Evolutionary conservation across 2,797 vertebrate species (phyloP).

Genomic region (Pelobates cultripes): DNA sequence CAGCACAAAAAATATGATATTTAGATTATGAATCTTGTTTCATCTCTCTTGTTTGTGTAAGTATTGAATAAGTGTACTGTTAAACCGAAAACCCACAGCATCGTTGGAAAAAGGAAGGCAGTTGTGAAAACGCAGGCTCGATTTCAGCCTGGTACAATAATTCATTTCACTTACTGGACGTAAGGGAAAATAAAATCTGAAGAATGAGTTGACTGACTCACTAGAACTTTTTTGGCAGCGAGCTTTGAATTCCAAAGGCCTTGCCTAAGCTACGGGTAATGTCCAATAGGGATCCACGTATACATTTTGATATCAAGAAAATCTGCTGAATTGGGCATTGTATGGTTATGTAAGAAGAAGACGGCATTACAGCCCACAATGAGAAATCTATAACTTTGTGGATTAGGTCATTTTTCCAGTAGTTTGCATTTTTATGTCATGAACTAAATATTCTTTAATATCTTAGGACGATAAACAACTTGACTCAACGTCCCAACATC

Average conservation of each 20-base stretch:
- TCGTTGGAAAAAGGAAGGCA: conserved; percentile 36
- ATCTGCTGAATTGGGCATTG: conserved; percentile 54
- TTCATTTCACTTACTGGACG: conserved; percentile 42
- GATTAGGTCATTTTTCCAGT: neutral
- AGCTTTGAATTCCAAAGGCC: conserved; percentile 46
- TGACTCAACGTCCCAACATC: too few species aligned
- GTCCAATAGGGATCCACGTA: conserved; percentile 20
- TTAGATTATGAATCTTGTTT: conserved; percentile 29
- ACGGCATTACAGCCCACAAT: neutral
- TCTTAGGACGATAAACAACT: too few species aligned
- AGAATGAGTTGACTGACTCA: conserved; percentile 50
- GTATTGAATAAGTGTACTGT: conserved; percentile 47
- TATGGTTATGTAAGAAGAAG: conserved; percentile 28
- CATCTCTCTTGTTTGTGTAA: conserved; percentile 52
- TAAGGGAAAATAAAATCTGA: conserved; percentile 47
- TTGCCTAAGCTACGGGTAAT: conserved; percentile 58
- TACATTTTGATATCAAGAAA: conserved; percentile 29
- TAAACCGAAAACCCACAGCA: conserved; percentile 34
- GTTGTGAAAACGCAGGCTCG: conserved; percentile 25
- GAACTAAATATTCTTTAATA: neutral
- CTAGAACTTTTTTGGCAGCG: conserved; percentile 48
- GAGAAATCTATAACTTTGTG: neutral
- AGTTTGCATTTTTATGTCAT: neutral
- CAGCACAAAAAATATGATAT: conserved; percentile 25
- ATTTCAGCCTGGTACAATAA: conserved; percentile 38